These are phyloP conservation scores for Tetraneura akinire DNA, from an alignment of 1,140 invertebrate species.

Conservation along the genomic window DNA sequence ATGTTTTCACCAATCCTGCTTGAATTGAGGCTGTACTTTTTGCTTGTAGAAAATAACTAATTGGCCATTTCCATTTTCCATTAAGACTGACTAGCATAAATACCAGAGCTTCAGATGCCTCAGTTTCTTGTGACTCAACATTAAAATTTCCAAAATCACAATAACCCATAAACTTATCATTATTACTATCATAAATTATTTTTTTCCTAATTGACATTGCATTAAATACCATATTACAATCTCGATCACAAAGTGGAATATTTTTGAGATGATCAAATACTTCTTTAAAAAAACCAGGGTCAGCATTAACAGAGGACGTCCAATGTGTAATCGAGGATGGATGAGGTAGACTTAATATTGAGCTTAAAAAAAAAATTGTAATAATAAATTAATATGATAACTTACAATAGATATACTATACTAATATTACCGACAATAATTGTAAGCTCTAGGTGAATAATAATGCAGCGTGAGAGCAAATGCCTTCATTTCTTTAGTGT, in stretches of 20 bases:
- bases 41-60: not conserved
- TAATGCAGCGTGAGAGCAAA: slow-evolving; percentile 1
- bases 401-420: not conserved
- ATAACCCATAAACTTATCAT: not conserved
- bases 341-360: not conserved
- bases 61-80: not conserved
- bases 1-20: not conserved
- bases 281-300: not conserved
- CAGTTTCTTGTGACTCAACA: too few relatives aligned
- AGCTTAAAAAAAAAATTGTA: not conserved
- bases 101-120: too few relatives aligned
- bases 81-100: too few relatives aligned
- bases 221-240: not conserved
- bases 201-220: not conserved
- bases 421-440: not conserved
- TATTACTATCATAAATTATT: not conserved
- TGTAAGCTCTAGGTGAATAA: slow-evolving; percentile 15
- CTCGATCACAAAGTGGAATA: not conserved
- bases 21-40: not conserved
- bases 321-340: not conserved
- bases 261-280: not conserved
- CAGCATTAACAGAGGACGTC: not conserved
- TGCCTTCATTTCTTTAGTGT: slow-evolving; percentile 5
- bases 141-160: not conserved
- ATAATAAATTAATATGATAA: not conserved